These are phyloP conservation scores for Aegithalos caudatus DNA, from an alignment of 2,113 vertebrate species.

Conservation along the genomic window DNA sequence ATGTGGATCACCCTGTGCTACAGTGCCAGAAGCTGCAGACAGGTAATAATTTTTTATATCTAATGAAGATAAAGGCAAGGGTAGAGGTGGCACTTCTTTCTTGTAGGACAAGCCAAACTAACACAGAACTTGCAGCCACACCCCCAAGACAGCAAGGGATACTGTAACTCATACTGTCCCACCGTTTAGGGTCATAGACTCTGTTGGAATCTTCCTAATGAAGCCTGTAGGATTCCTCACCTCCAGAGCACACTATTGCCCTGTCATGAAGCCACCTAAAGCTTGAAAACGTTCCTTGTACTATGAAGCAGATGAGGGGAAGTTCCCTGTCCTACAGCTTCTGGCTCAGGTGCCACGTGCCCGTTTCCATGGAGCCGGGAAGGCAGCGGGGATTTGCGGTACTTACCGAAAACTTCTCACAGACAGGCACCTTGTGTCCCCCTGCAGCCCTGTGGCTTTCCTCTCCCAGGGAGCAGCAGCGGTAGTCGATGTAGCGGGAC, in stretches of 20 bases:
- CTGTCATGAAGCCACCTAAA: not conserved
- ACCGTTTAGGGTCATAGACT: not conserved
- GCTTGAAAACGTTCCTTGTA: not conserved
- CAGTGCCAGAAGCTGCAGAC: not conserved
- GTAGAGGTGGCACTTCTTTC: not conserved
- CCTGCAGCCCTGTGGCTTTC: not conserved
- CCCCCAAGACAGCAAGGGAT: not conserved
- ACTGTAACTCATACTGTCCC: not conserved
- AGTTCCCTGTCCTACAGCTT: not conserved
- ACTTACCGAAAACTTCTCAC: slow-evolving; percentile 83
- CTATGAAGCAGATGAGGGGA: not conserved
- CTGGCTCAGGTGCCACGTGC: not conserved
- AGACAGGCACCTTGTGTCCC: slow-evolving; percentile 49
- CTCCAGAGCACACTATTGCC: not conserved
- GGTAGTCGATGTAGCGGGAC: slow-evolving; percentile 80
- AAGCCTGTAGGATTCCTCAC: not conserved
- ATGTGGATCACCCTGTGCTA: not conserved
- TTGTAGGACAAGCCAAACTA: not conserved
- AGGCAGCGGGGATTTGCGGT: not conserved
- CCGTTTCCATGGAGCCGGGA: not conserved
- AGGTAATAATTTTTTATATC: not conserved
- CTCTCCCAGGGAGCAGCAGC: slow-evolving; percentile 67
- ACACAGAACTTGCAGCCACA: not conserved
- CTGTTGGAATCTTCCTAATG: not conserved
- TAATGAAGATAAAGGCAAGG: not conserved